These are phyloP conservation scores for Elysia crispata DNA, from an alignment of 2,888 invertebrate genomes.

Conservation along the genomic window DNA sequence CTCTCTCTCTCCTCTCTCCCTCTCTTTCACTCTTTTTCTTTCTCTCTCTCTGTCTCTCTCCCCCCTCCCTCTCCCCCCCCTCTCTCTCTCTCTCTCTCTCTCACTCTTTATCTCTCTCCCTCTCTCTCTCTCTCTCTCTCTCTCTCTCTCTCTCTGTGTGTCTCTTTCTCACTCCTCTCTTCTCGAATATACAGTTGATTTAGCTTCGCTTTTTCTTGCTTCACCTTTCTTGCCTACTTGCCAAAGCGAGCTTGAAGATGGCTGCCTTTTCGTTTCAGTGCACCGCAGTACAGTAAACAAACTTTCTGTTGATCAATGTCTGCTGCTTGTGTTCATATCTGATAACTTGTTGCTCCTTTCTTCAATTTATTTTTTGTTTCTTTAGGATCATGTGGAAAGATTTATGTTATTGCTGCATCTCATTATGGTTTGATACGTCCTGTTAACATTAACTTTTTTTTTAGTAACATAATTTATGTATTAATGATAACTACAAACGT, in stretches of 20 bases:
- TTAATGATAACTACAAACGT: neutral
- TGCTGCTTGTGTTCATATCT: too few relatives aligned
- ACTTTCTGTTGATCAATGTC: too few relatives aligned
- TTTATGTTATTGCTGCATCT: neutral
- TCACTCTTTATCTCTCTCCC: conserved; percentile 21
- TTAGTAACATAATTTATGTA: neutral
- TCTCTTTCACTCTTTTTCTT: conserved; percentile 9
- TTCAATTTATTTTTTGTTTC: neutral
- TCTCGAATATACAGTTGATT: too few relatives aligned
- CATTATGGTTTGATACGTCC: neutral
- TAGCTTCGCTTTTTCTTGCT: neutral
- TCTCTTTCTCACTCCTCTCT: neutral
- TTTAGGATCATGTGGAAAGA: neutral
- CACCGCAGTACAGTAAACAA: too few relatives aligned
- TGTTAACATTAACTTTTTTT: neutral
- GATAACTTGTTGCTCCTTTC: neutral
- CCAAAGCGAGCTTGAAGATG: too few relatives aligned
- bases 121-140: conserved; percentile 30
- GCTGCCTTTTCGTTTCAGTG: too few relatives aligned
- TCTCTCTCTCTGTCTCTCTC: conserved; percentile 25
- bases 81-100: conserved; percentile 27
- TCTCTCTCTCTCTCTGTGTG: conserved; percentile 24
- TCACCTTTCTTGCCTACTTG: too few relatives aligned
- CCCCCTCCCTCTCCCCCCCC: neutral
- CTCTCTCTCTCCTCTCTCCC: conserved; percentile 15